Conservation (phyloP, 2,113 vertebrate genomes). For the Camelus dromedarius region DNA sequence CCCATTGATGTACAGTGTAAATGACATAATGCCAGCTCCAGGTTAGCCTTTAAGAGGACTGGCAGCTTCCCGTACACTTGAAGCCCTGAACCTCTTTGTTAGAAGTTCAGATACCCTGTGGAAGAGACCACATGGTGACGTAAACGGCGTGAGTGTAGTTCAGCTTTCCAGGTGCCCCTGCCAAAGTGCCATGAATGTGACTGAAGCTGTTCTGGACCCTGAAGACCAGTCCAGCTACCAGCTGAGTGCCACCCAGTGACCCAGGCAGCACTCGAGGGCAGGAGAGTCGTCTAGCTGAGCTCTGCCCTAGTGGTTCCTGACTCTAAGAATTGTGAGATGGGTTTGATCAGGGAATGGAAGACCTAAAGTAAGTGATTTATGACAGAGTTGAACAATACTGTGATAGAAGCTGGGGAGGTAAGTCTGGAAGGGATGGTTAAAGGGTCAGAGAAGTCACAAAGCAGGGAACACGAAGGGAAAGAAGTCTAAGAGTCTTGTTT, state of each 20-base stretch:
- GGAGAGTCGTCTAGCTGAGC: neutral
- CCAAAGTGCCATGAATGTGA: neutral
- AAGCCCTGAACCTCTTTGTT: neutral
- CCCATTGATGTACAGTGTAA: neutral
- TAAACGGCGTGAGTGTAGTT: neutral
- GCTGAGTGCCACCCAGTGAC: neutral
- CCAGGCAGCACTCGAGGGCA: neutral
- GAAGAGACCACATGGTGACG: neutral
- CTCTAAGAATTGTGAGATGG: neutral
- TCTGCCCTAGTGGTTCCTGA: neutral
- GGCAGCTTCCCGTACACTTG: neutral
- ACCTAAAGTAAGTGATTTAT: neutral
- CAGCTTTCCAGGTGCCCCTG: neutral
- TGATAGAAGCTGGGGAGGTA: neutral
- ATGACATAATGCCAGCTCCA: neutral
- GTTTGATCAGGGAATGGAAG: neutral
- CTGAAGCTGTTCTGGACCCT: neutral
- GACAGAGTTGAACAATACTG: neutral
- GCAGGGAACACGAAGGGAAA: neutral
- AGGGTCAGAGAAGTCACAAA: neutral
- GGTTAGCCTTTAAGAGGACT: neutral
- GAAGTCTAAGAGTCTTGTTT: neutral
- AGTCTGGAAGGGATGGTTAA: neutral
- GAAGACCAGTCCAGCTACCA: neutral
- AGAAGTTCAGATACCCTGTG: neutral